Conservation (phyloP, 2,888 invertebrate genomes). For the Macropis europaea region DNA sequence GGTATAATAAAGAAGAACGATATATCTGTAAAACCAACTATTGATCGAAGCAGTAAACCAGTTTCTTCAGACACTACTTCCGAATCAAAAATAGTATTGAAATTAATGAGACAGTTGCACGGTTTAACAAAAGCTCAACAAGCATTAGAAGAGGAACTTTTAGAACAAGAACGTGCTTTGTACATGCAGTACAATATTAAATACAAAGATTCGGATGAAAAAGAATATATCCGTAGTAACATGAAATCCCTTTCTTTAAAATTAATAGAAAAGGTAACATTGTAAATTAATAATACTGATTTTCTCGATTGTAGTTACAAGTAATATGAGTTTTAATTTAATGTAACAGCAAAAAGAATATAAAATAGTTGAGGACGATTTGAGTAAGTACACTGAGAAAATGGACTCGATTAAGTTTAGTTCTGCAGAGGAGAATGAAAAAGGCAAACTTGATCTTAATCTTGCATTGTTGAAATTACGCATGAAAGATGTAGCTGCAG, state of each 20-base stretch:
- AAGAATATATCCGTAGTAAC: constrained; percentile 45
- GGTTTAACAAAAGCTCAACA: constrained; percentile 55
- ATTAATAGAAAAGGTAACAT: constrained; percentile 56
- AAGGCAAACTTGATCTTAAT: constrained; percentile 51
- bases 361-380: constrained; percentile 36
- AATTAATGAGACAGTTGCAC: constrained; percentile 54
- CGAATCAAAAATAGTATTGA: constrained; percentile 47
- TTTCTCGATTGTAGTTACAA: not conserved
- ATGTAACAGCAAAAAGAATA: constrained; percentile 45
- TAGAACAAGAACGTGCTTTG: constrained; percentile 53
- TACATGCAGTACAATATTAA: constrained; percentile 28
- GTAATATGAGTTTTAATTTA: not conserved
- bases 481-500: constrained; percentile 44
- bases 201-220: constrained; percentile 34
- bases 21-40: constrained; percentile 54
- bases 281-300: not conserved
- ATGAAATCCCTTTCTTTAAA: constrained; percentile 29
- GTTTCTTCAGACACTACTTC: constrained; percentile 7
- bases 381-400: constrained; percentile 32
- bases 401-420: constrained; percentile 42
- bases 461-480: constrained; percentile 50
- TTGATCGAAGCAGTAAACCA: constrained; percentile 74
- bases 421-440: constrained; percentile 48
- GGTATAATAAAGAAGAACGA: constrained; percentile 27
- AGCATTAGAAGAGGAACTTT: constrained; percentile 56